Conservation (phyloP, 2,113 vertebrate genomes). For the Rafetus swinhoei region DNA sequence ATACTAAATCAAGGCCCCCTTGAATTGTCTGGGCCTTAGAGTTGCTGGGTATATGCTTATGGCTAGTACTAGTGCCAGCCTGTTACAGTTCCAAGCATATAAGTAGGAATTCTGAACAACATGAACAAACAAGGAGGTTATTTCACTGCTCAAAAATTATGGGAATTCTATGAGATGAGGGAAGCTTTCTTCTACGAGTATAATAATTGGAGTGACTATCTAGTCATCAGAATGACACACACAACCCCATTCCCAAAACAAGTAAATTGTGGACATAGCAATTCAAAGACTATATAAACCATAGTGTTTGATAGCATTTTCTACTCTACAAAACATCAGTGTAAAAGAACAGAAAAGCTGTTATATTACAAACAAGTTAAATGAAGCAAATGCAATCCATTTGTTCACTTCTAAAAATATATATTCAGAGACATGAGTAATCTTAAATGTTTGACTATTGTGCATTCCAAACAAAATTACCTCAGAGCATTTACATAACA, state of each 20-base stretch:
- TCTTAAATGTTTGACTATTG: not conserved
- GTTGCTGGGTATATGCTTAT: not conserved
- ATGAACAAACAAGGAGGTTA: not conserved
- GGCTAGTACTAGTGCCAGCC: too few relatives aligned
- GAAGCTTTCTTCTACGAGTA: not conserved
- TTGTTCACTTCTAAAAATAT: not conserved
- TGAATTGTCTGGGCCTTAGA: not conserved
- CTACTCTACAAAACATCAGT: not conserved
- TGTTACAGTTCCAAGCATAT: not conserved
- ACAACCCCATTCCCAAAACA: not conserved
- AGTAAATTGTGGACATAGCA: not conserved
- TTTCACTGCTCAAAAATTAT: not conserved
- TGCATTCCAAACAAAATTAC: not conserved
- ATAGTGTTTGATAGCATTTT: not conserved
- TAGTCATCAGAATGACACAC: too few relatives aligned
- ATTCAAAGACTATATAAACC: not conserved
- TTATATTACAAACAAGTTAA: not conserved
- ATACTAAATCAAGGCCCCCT: not conserved
- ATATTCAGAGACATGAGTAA: not conserved
- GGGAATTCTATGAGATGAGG: not conserved
- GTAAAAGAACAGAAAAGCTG: not conserved
- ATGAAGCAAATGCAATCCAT: not conserved
- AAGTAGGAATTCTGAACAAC: not conserved
- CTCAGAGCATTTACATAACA: not conserved
- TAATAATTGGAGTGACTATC: not conserved